Base-by-base conservation (phyloP, 2,797 vertebrate species). In the Antrozous pallidus region DNA sequence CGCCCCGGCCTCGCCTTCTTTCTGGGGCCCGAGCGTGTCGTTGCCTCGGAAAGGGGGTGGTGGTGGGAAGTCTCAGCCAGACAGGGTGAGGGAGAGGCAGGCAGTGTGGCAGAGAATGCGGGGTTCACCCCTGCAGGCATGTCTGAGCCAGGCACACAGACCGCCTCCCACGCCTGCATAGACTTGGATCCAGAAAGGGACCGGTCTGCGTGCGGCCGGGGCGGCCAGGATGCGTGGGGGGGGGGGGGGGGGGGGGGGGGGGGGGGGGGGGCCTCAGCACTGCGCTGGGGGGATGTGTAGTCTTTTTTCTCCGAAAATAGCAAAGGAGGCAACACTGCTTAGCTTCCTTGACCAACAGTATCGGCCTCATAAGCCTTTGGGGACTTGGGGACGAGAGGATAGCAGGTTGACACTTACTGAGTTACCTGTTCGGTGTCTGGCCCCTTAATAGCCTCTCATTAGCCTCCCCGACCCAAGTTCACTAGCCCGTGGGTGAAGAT, bases 21-120 rank as follows among this genome's bases (percentile, higher is more conserved):
- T 61, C n/a, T 82, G 85, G 94, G 49, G 26, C 1, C 33, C 2
- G 14, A 33, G 14, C 69, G 2, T 63, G 82, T 51, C 89, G 73
- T 22, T 93, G 90, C 95, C 86, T 89, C 90, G 90, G 81, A 54
- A 81, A 74, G 42, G 63, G 20, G 84, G 16, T 7, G 17, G 31
- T 7, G 26, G 36, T 16, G 16, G 70, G 49, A n/a, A 1, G 42
- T 33, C 51, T 31, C n/a, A 38, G 49, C 36, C 14, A 11, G 26
- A 18, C 9, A 31, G 83, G 78, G 54, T 73, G 81, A 87, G 18
- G 69, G 92, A 92, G 91, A 94, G 45, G 63, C 95, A 67, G 91
- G 56, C 93, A 14, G 1, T 0, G 49, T 79, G 28, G 26, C 58
- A 77, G 61, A 86, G 94, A 95, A 71, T 58, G 16, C 31, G 9